Evolutionary conservation across 2,797 vertebrate genomes (phyloP).

Genomic region (Darevskia nairensis): DNA sequence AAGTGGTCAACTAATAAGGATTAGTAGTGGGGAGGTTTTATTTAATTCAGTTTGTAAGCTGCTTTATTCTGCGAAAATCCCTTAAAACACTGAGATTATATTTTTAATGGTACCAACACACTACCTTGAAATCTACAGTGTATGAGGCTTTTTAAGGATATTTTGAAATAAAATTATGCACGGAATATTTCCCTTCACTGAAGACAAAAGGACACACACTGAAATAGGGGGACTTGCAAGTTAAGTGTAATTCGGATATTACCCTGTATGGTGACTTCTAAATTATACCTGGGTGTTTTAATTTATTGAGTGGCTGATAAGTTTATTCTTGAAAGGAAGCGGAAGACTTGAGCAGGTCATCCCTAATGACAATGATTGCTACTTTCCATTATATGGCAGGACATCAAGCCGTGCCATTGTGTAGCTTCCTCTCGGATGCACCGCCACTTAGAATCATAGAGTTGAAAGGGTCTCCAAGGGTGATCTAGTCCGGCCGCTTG

Average conservation of each 20-base stretch:
- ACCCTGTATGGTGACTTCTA: not conserved
- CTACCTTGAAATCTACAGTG: slow-evolving; percentile 47
- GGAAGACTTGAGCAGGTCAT: not conserved
- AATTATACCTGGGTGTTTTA: not conserved
- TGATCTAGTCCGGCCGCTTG: too few species aligned
- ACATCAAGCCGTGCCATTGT: not conserved
- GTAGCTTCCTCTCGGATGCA: not conserved
- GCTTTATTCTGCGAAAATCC: slow-evolving; percentile 71
- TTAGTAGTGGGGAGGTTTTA: slow-evolving; percentile 70
- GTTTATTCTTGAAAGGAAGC: not conserved
- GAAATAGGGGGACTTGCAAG: not conserved
- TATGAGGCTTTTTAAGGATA: slow-evolving; percentile 47
- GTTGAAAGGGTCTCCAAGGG: too few species aligned
- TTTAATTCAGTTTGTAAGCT: slow-evolving; percentile 74
- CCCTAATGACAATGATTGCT: not conserved
- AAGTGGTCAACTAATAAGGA: slow-evolving; percentile 74
- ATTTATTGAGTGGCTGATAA: not conserved
- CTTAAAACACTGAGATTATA: slow-evolving; percentile 71
- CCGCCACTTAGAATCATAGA: too few species aligned
- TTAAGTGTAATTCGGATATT: not conserved
- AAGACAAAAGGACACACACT: not conserved
- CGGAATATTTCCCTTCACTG: not conserved
- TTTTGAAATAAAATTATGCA: slow-evolving; percentile 65
- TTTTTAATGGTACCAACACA: slow-evolving; percentile 62
- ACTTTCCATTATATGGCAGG: not conserved